phyloP scores from a whole-genome alignment of 2,113 vertebrate genomes.

The Charadrius vociferus region DNA sequence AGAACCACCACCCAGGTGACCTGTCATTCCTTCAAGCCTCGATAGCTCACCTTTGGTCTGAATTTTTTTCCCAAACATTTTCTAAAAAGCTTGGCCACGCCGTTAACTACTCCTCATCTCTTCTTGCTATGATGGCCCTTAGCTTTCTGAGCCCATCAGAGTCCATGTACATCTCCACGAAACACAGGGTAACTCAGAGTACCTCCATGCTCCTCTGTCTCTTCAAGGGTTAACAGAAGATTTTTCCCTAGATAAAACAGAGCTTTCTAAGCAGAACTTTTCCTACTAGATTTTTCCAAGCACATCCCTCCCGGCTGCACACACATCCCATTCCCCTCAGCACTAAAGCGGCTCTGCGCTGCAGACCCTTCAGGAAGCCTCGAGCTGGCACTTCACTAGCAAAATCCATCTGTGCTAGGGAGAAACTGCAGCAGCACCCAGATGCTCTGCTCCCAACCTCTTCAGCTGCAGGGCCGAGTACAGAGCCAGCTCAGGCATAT shows the following conservation, averaged over 20 bases:
- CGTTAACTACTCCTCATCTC: fast-evolving
- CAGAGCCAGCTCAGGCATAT: background rate
- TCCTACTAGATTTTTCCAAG: background rate
- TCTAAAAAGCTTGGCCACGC: background rate
- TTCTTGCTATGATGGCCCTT: background rate
- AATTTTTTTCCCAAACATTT: background rate
- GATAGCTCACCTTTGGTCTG: background rate
- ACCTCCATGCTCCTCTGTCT: background rate
- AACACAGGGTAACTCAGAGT: background rate
- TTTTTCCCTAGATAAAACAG: background rate
- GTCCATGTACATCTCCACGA: background rate
- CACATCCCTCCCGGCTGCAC: fast-evolving
- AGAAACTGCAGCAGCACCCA: background rate
- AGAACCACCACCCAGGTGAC: background rate
- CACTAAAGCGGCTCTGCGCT: background rate
- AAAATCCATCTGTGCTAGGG: background rate
- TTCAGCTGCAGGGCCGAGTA: background rate
- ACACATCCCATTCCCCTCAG: background rate
- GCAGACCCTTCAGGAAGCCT: background rate
- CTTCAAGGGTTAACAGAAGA: background rate
- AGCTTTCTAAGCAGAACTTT: background rate
- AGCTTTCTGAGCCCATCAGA: background rate
- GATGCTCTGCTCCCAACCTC: background rate
- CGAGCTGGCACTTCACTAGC: background rate
- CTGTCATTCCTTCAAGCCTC: background rate